Conservation (phyloP, 2,797 vertebrate genomes). For the Echiichthys vipera region DNA sequence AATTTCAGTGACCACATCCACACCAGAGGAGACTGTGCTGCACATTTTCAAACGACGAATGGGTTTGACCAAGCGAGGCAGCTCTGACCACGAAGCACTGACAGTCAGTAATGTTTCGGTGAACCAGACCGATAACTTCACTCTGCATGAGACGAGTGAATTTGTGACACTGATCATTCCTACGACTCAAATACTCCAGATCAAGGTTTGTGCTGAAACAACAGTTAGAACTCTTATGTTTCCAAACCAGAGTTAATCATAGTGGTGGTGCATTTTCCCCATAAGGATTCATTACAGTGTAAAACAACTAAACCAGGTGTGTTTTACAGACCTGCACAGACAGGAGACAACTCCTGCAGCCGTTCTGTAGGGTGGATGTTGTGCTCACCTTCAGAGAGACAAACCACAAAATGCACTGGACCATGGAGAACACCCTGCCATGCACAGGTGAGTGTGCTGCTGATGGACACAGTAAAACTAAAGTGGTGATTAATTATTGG, state of each 20-base stretch:
- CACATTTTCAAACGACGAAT: conserved; percentile 78
- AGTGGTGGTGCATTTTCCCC: not conserved
- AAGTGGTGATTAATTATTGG: conserved; percentile 75
- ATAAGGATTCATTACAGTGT: conserved; percentile 29
- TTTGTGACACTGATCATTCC: conserved; percentile 73
- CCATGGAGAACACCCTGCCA: conserved; percentile 80
- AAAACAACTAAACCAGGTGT: conserved; percentile 50
- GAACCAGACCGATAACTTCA: conserved; percentile 70
- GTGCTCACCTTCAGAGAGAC: conserved; percentile 82
- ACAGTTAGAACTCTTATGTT: not conserved
- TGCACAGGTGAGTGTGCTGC: conserved; percentile 76
- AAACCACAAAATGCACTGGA: conserved; percentile 81
- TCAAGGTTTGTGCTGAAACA: conserved; percentile 68
- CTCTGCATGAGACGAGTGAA: conserved; percentile 65
- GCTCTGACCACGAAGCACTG: conserved; percentile 51
- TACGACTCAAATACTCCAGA: conserved; percentile 61
- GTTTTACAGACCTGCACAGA: conserved; percentile 70
- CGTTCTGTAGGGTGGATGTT: conserved; percentile 79
- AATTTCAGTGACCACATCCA: conserved; percentile 58
- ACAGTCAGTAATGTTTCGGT: conserved; percentile 69
- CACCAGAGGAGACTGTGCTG: conserved; percentile 67
- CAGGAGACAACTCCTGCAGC: conserved; percentile 60
- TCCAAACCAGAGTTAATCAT: not conserved
- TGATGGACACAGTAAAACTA: conserved; percentile 71
- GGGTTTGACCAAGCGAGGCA: conserved; percentile 80